Percentiles rank a stretch among this genome's conserved stretches.
Evolutionary conservation across 2,113 vertebrate genomes (phyloP).

Genomic region (Neolamprologus tretocephalus): DNA sequence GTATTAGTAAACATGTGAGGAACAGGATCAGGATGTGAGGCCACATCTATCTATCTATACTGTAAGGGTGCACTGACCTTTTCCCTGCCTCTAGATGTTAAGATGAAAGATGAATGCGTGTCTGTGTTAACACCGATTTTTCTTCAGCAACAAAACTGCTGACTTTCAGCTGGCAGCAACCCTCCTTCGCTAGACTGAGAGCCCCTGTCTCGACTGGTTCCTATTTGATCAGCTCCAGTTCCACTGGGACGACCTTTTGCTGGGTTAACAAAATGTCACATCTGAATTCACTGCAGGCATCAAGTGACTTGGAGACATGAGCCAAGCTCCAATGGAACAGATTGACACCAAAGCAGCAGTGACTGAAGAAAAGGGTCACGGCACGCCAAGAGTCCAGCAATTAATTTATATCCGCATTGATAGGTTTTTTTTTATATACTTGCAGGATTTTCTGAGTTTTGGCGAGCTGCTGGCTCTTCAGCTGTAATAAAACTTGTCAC

Average conservation of each 20-base stretch:
- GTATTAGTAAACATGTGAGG: neutral
- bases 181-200: neutral
- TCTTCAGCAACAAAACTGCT: neutral
- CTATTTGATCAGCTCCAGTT: slow-evolving; percentile 35
- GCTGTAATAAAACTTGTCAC: neutral
- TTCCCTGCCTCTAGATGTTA: neutral
- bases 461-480: fast-evolving
- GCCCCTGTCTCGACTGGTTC: neutral
- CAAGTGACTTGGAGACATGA: slow-evolving; percentile 24
- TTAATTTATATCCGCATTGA: too few species aligned
- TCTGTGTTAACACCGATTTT: neutral
- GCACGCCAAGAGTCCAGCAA: neutral
- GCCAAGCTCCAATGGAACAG: slow-evolving; percentile 9
- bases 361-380: neutral
- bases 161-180: neutral
- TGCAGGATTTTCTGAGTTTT: neutral
- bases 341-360: neutral
- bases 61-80: neutral
- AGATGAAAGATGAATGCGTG: neutral
- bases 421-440: neutral
- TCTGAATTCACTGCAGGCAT: slow-evolving; percentile 40
- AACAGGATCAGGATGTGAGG: too few species aligned
- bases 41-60: neutral
- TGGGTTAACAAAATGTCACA: slow-evolving; percentile 54
- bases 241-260: slow-evolving; percentile 31